These are phyloP conservation scores for Tridacna gigas DNA, from an alignment of 2,888 invertebrate species.

Conservation along the genomic window DNA sequence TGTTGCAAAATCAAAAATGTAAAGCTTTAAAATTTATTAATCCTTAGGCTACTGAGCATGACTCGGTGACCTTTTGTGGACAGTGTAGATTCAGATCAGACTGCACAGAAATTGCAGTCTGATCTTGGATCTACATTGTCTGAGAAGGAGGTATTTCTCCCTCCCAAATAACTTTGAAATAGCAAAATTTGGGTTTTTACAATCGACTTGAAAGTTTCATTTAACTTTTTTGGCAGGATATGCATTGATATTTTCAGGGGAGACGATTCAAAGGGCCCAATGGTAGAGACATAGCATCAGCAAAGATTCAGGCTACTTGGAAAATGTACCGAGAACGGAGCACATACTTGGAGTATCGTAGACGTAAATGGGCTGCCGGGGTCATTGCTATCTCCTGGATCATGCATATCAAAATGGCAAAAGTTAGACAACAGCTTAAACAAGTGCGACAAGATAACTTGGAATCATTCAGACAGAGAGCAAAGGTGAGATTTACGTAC, in stretches of 20 bases:
- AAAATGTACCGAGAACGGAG: constrained; percentile 77
- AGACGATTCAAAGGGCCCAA: constrained; percentile 79
- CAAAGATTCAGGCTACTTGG: constrained; percentile 83
- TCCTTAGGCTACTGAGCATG: too few relatives aligned
- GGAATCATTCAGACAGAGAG: constrained; percentile 78
- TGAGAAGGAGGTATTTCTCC: background rate
- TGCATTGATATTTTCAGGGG: constrained; percentile 72
- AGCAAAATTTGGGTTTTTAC: background rate
- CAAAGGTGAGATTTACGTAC: constrained; percentile 71
- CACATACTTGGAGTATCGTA: constrained; percentile 81
- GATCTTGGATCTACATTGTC: too few relatives aligned
- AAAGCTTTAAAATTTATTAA: too few relatives aligned
- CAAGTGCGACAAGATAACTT: constrained; percentile 79
- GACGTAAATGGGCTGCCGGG: constrained; percentile 84
- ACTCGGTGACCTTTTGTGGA: too few relatives aligned
- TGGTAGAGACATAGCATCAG: constrained; percentile 81
- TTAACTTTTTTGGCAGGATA: background rate
- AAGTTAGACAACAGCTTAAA: constrained; percentile 81
- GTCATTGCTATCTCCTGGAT: constrained; percentile 85
- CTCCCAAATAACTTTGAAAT: too few relatives aligned
- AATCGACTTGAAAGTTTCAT: background rate
- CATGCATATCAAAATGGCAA: constrained; percentile 83
- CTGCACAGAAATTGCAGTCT: too few relatives aligned
- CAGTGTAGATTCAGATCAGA: too few relatives aligned
- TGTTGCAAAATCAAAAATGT: too few relatives aligned